Evolutionary conservation across 2,113 vertebrate species (phyloP), one percentile per base, ranked within the genome.

Genomic region (Entelurus aequoreus): DNA sequence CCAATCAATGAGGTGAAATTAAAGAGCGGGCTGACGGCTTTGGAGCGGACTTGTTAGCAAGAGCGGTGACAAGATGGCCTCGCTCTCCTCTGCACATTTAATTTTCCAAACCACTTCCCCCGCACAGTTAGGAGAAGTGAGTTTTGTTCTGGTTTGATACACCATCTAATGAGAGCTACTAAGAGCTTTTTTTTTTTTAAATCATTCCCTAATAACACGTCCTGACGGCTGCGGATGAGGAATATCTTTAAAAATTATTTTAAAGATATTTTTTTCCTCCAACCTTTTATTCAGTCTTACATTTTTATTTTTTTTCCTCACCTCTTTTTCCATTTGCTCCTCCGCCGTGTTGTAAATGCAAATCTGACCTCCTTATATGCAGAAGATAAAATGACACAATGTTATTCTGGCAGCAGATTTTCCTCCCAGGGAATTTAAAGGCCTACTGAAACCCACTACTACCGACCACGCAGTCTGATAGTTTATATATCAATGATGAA

Each of bases 91-190:
- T 86, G 80, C 79, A 83, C 86, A 89, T 91, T 92, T 92, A 89
- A 92, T 92, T 92, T 92, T 91, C 90, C 89, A 90, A 90, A 84
- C 85, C 88, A 90, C 87, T 92, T 91, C 89, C 88, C 87, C 86
- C 88, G 85, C 87, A 88, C 86, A 88, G 88, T 91, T 88, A 87
- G 86, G 78, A 89, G 87, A 90, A 89, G 90, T 86, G 89, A 90
- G 87, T 90, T 91, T 92, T 90, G 90, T 91, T 92, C 89, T 92
- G 90, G 90, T 90, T 92, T 90, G 90, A 89, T 91, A 90, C 88
- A 88, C 89, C 87, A 89, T 90, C 87, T 92, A 92, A 92, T 92
- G 88, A 90, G 90, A 90, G 86, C 82, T 86, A 89, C 90, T 89
- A 90, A 90, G 88, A 90, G 87, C 88, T 88, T 90, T 88, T 90